A percentile compares a stretch with the other conserved stretches of the same genome.
Evolutionary conservation across 2,113 vertebrate genomes (phyloP).

Genomic region (Acrocephalus arundinaceus): DNA sequence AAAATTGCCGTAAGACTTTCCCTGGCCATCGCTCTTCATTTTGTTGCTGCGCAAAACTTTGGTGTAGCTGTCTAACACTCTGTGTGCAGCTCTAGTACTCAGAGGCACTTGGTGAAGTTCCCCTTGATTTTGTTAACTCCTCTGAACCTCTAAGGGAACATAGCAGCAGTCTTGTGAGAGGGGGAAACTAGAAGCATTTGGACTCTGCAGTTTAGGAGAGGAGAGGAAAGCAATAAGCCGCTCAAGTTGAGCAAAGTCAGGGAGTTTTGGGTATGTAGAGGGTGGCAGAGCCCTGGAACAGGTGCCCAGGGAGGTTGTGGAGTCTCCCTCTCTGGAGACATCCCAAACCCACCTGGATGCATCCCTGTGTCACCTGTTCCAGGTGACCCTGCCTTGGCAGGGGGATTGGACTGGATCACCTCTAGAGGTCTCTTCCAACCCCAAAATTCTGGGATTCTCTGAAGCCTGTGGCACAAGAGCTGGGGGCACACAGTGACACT

Average conservation of each 20-base stretch:
- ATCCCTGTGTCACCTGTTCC: background rate
- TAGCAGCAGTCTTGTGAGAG: background rate
- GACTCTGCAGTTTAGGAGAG: background rate
- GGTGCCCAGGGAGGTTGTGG: background rate
- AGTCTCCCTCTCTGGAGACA: background rate
- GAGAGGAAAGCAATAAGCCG: background rate
- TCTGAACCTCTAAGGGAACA: background rate
- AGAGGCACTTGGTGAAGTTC: background rate
- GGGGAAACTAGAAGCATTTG: background rate
- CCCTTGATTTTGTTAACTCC: background rate
- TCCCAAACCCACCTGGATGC: background rate
- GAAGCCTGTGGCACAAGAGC: background rate
- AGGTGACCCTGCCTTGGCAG: background rate
- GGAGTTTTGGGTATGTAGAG: background rate
- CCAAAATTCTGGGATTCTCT: background rate
- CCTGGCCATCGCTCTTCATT: background rate
- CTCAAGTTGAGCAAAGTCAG: background rate
- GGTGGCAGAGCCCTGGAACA: background rate
- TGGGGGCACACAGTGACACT: background rate
- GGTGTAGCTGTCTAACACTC: background rate
- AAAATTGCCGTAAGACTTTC: background rate
- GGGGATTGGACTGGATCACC: background rate
- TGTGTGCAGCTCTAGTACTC: background rate
- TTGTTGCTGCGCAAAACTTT: background rate
- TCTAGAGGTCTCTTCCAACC: background rate